Percentiles rank a stretch among this genome's conserved stretches.
These are phyloP conservation scores for Enoplosus armatus DNA, from an alignment of 2,797 vertebrate genomes.

Conservation along the genomic window DNA sequence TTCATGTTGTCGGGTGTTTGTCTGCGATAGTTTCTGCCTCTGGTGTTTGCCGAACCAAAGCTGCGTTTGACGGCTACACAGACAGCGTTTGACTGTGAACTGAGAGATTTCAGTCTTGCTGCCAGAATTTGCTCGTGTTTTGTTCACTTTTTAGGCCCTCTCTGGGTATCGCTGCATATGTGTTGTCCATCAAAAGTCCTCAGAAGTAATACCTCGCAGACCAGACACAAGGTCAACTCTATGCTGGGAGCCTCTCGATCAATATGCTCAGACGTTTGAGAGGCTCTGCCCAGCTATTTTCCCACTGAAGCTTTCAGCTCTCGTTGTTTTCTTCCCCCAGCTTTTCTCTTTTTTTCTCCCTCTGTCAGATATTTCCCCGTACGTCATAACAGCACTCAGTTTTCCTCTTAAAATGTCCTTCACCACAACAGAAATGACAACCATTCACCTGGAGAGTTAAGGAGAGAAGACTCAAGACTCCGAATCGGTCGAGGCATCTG, in stretches of 20 bases:
- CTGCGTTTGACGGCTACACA: constrained; percentile 27
- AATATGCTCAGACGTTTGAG: constrained; percentile 61
- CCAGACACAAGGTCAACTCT: constrained; percentile 62
- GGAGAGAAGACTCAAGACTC: constrained; percentile 41
- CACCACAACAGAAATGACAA: constrained; percentile 31
- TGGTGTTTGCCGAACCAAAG: constrained; percentile 41
- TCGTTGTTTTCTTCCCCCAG: constrained; percentile 26
- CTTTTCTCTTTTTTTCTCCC: neutral
- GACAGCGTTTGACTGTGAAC: constrained; percentile 22
- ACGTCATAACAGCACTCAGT: constrained; percentile 22
- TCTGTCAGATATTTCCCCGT: constrained; percentile 21
- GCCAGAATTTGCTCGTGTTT: constrained; percentile 41
- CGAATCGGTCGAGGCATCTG: constrained; percentile 19
- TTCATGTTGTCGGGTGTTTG: constrained; percentile 65
- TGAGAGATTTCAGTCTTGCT: constrained; percentile 46
- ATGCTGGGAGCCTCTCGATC: constrained; percentile 64
- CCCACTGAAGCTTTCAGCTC: constrained; percentile 53
- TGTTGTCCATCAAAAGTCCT: constrained; percentile 59
- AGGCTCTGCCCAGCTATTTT: constrained; percentile 37
- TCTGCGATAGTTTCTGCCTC: constrained; percentile 42
- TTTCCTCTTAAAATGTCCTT: constrained; percentile 40
- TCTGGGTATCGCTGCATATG: constrained; percentile 1
- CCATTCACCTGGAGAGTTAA: constrained; percentile 49
- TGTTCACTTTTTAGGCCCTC: constrained; percentile 22
- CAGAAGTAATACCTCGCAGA: constrained; percentile 41